Conservation (phyloP, 1,140 invertebrate genomes). For the Drosophila parabipectinata region DNA sequence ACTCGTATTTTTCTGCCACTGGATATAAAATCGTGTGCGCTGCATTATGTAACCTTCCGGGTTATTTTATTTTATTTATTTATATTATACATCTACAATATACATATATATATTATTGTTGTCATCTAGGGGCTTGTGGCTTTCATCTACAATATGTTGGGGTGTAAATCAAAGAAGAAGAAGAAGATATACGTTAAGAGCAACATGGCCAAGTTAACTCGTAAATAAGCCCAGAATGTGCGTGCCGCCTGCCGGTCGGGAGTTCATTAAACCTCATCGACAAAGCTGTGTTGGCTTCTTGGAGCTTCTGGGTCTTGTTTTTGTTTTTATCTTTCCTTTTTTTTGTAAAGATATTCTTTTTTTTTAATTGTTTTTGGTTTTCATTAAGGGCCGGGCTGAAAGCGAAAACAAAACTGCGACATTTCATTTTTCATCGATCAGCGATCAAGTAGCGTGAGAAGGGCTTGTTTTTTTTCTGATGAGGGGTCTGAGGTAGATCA, state of each 20-base stretch:
- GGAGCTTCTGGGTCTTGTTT: slow-evolving; percentile 1
- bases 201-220: slow-evolving; percentile 2
- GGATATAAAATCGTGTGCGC: slow-evolving; percentile 30
- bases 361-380: slow-evolving; percentile 7
- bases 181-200: not conserved
- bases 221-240: slow-evolving; percentile 70
- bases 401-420: slow-evolving; percentile 70
- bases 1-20: slow-evolving; percentile 8
- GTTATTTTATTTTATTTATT: not conserved
- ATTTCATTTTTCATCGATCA: slow-evolving; percentile 45
- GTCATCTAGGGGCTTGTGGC: not conserved
- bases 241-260: slow-evolving; percentile 17
- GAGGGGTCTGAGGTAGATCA: not conserved
- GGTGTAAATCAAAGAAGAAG: slow-evolving; percentile 2
- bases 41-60: slow-evolving; percentile 54
- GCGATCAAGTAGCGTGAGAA: slow-evolving; percentile 22
- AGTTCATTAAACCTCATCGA: slow-evolving; percentile 58
- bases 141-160: slow-evolving; percentile 22
- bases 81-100: no score
- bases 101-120: not conserved
- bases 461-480: not conserved
- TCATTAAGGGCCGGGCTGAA: slow-evolving; percentile 59
- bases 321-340: slow-evolving; percentile 6
- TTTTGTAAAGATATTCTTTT: not conserved
- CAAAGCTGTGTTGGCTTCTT: slow-evolving; percentile 15